Evolutionary conservation across 2,888 invertebrate species (phyloP).

Genomic region (Graphium colonna): DNA sequence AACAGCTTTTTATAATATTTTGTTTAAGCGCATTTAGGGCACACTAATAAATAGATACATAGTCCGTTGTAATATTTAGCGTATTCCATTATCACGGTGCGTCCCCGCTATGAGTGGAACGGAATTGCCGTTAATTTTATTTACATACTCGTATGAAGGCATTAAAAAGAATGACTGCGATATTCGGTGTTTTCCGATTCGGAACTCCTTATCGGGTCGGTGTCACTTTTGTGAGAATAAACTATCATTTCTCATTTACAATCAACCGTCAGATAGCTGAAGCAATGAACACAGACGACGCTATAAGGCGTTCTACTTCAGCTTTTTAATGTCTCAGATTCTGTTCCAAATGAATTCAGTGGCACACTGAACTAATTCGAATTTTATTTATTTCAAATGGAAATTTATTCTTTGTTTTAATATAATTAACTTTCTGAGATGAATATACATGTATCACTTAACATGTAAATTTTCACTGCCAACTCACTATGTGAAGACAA

Average conservation of each 20-base stretch:
- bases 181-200: constrained; percentile 6
- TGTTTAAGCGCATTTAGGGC: too few species aligned
- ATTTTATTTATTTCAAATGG: not conserved
- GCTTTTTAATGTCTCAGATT: constrained; percentile 2
- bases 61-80: not conserved
- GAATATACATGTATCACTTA: not conserved
- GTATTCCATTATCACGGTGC: not conserved
- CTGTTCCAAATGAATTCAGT: not conserved
- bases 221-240: constrained; percentile 2
- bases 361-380: constrained; percentile 1
- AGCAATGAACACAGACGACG: constrained; percentile 4
- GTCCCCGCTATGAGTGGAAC: constrained; percentile 4
- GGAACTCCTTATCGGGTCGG: constrained; percentile 13
- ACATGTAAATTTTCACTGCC: not conserved
- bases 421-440: not conserved
- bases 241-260: constrained; percentile 9
- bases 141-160: constrained; percentile 16
- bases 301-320: not conserved
- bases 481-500: too few species aligned
- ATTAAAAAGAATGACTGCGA: constrained; percentile 19
- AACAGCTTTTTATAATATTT: too few species aligned
- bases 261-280: constrained; percentile 8
- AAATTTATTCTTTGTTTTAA: not conserved
- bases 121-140: constrained; percentile 18
- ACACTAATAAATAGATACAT: too few species aligned